Evolutionary conservation across 2,888 invertebrate species (phyloP), one percentile per base, ranked within the genome.

Genomic region (Bugula neritina): DNA sequence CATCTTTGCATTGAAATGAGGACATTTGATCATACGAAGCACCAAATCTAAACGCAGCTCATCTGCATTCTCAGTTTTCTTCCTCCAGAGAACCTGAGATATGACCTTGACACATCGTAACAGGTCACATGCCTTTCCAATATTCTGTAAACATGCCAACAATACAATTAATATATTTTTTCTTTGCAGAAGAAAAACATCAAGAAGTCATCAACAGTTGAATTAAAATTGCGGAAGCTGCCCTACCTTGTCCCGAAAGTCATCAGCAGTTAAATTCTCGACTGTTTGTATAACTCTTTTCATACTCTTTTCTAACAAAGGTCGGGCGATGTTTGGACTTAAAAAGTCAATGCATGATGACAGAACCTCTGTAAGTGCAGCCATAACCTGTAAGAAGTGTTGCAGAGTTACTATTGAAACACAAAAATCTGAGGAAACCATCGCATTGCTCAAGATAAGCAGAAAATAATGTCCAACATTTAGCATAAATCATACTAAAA

Each of bases 1-100:
- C 85, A 86, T 87, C 77, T 84, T 81, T 25, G 85, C 84, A 78
- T 85, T 86, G 77, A 86, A 87, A 76, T 86, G 84, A 35, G 85
- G 83, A 10, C 84, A 84, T 75, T 84, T 85, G 69, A 87, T 80
- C 85, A 86, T 86, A 35, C 84, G 78, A 25, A 85, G 78, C 29
- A 85, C 84, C 31, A 86, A 79, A 54, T 84, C 79, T 35, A 84
- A 76, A 55, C 82, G 75, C 13, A 85, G 79, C 55, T 82, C 79
- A 77, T 85, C 84, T 54, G 85, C 79, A 23, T 79, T 77, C 72
- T 83, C 79, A 31, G 82, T 82, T 73, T 84, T 80, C 17, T 80
- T 77, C 0, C 83, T 83, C 84, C 85, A 85, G 75, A 86, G 79
- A 72, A 80, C 78, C 69, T 82, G 79, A 75, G 84, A 84, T 71